Conservation (phyloP, 2,888 invertebrate species). For the Herminia tarsipennalis region DNA sequence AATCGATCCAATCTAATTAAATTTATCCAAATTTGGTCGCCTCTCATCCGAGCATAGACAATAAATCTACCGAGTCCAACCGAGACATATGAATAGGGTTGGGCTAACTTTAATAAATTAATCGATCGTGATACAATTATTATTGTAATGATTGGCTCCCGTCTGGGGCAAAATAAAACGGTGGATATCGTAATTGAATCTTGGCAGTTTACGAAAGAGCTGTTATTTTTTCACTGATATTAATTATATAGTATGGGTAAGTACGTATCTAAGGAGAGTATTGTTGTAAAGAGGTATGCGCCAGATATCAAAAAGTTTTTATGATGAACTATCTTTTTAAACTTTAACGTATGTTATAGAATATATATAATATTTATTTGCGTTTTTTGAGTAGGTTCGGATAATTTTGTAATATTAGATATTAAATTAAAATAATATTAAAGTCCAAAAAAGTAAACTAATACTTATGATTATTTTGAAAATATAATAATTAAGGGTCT, state of each 20-base stretch:
- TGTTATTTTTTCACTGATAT: slow-evolving; percentile 40
- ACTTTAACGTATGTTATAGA: no score
- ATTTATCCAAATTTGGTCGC: slow-evolving; percentile 42
- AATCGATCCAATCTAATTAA: slow-evolving; percentile 41
- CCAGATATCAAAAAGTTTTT: no score
- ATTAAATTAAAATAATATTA: no score
- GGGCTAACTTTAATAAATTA: slow-evolving; percentile 70
- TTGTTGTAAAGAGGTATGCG: slow-evolving; percentile 1
- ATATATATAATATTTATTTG: no score
- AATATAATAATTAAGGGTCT: no score
- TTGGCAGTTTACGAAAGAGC: slow-evolving; percentile 49
- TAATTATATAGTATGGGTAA: slow-evolving; percentile 14
- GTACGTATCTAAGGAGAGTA: slow-evolving; percentile 8
- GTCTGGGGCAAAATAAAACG: slow-evolving; percentile 54
- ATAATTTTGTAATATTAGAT: no score
- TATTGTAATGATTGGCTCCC: slow-evolving; percentile 77
- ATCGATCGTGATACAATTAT: slow-evolving; percentile 80
- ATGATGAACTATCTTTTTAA: no score
- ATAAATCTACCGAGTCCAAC: slow-evolving; percentile 44
- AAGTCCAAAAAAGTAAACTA: no score
- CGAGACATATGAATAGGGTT: slow-evolving; percentile 67
- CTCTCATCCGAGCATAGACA: slow-evolving; percentile 12
- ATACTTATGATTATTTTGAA: no score
- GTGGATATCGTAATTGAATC: slow-evolving; percentile 81
- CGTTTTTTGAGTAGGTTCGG: no score